Evolutionary conservation across 1,140 invertebrate genomes (phyloP).

Genomic region (Drosophila funebris): DNA sequence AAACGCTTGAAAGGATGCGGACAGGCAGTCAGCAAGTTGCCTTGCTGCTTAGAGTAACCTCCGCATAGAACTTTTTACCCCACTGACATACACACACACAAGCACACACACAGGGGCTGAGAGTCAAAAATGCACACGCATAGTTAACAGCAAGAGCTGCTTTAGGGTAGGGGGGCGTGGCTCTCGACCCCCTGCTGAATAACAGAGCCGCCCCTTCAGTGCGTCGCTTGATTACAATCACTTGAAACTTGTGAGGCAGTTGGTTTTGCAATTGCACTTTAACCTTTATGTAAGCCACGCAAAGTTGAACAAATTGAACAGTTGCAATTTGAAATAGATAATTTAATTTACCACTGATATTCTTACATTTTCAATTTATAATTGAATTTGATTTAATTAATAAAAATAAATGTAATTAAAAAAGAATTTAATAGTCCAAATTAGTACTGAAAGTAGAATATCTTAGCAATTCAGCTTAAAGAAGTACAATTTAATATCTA

Average conservation of each 20-base stretch:
- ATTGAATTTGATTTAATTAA: too few species aligned
- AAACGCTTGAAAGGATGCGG: slow-evolving; percentile 41
- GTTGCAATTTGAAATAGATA: too few species aligned
- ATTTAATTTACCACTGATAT: too few species aligned
- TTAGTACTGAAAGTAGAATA: too few species aligned
- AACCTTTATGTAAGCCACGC: slow-evolving; percentile 33
- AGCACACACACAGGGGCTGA: slow-evolving; percentile 3
- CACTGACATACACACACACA: slow-evolving; percentile 57
- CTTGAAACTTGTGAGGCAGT: slow-evolving; percentile 46
- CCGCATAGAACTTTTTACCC: slow-evolving; percentile 49
- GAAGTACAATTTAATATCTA: too few species aligned
- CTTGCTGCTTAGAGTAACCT: background rate
- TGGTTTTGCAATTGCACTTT: slow-evolving; percentile 64
- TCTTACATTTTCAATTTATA: too few species aligned
- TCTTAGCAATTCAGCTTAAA: too few species aligned
- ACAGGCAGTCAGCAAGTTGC: slow-evolving; percentile 10
- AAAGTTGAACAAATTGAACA: too few species aligned
- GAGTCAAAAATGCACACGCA: slow-evolving; percentile 24
- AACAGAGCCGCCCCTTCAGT: slow-evolving; percentile 38
- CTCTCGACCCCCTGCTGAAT: slow-evolving; percentile 58
- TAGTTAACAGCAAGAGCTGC: slow-evolving; percentile 28
- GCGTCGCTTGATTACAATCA: slow-evolving; percentile 74
- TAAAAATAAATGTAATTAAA: too few species aligned
- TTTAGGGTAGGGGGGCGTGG: slow-evolving; percentile 56
- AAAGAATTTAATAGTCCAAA: too few species aligned